Conservation (phyloP, 2,113 vertebrate genomes). For the Megaleporinus macrocephalus region DNA sequence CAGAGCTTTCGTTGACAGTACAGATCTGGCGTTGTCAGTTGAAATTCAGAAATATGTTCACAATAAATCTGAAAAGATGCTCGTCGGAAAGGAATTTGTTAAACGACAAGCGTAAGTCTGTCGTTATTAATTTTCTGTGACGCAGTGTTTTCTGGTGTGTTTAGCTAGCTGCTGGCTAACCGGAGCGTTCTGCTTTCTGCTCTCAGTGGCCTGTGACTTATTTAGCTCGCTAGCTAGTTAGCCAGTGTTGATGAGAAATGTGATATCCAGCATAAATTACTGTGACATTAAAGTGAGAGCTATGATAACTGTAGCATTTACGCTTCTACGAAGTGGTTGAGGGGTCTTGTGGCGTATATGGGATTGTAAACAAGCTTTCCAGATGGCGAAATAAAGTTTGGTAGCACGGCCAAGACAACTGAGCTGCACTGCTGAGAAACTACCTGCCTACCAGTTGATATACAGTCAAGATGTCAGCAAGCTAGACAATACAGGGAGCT, state of each 20-base stretch:
- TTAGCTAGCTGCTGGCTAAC: not conserved
- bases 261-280: not conserved
- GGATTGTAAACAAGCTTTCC: not conserved
- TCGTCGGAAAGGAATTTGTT: not conserved
- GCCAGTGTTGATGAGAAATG: not conserved
- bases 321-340: not conserved
- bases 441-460: not conserved
- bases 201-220: not conserved
- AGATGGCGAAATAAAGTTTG: not conserved
- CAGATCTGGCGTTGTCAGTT: not conserved
- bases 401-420: not conserved
- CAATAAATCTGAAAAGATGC: not conserved
- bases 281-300: not conserved
- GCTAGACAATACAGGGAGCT: not conserved
- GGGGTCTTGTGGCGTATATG: not conserved
- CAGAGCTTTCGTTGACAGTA: not conserved
- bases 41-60: not conserved
- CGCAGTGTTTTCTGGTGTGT: slow-evolving; percentile 9
- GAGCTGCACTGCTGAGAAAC: not conserved
- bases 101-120: not conserved
- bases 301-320: not conserved
- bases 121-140: not conserved
- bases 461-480: not conserved
- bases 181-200: not conserved
- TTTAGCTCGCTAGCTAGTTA: not conserved